Conservation (phyloP, 2,888 invertebrate genomes). For the Cephonodes hylas region DNA sequence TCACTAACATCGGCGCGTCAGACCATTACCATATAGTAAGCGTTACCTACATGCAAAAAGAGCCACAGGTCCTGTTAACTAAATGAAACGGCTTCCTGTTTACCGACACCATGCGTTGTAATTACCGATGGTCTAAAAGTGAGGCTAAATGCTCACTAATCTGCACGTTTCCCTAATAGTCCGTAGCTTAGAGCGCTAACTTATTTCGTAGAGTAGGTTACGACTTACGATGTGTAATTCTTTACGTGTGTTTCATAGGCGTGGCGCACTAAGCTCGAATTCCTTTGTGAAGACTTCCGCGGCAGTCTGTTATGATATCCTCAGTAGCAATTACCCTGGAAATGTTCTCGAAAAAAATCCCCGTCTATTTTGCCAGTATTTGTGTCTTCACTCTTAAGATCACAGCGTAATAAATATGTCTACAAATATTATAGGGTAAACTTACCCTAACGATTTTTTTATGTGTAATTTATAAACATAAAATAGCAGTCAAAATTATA, state of each 20-base stretch:
- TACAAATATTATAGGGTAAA: too few species aligned
- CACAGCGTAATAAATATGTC: too few species aligned
- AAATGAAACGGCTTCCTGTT: constrained; percentile 14
- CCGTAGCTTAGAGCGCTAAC: neutral
- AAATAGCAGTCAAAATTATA: too few species aligned
- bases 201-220: neutral
- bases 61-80: constrained; percentile 1
- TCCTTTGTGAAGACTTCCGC: too few species aligned
- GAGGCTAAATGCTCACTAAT: constrained; percentile 2
- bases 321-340: too few species aligned
- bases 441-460: too few species aligned
- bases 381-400: too few species aligned
- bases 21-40: neutral
- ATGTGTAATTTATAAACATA: too few species aligned
- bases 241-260: neutral
- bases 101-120: constrained; percentile 1
- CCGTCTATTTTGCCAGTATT: too few species aligned
- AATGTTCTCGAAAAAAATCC: too few species aligned
- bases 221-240: neutral
- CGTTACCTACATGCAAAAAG: neutral
- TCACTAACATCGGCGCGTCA: neutral
- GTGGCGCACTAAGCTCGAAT: neutral
- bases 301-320: too few species aligned
- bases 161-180: neutral
- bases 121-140: constrained; percentile 8